Conservation (phyloP, 92 coral and sea anemone species). For the Montipora capitata region DNA sequence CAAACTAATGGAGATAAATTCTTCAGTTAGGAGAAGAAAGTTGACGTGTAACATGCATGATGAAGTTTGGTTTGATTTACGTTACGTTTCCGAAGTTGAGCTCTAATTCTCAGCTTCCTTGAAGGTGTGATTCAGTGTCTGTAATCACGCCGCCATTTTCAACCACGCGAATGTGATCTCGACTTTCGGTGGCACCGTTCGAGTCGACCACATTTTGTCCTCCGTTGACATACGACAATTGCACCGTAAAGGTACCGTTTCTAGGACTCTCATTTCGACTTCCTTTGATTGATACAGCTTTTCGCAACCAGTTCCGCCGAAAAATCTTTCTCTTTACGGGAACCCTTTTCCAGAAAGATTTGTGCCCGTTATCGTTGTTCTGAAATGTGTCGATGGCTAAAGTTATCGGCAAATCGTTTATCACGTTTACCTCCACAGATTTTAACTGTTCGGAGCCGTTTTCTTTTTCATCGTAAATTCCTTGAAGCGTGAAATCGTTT, state of each 20-base stretch:
- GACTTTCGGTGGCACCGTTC: too few relatives aligned
- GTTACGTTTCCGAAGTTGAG: too few relatives aligned
- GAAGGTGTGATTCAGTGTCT: too few relatives aligned
- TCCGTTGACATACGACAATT: background rate
- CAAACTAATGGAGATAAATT: too few relatives aligned
- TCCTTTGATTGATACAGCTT: background rate
- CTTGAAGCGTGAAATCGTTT: background rate
- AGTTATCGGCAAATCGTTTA: background rate
- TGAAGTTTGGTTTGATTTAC: too few relatives aligned
- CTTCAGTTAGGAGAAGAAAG: too few relatives aligned
- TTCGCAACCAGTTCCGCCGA: slow-evolving; percentile 8
- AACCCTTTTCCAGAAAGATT: background rate
- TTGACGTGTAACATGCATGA: too few relatives aligned
- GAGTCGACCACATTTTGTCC: too few relatives aligned
- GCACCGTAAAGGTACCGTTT: background rate
- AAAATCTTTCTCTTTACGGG: background rate
- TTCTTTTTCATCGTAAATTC: background rate
- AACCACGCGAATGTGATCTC: too few relatives aligned
- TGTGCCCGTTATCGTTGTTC: background rate
- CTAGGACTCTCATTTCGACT: background rate
- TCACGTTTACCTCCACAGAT: background rate
- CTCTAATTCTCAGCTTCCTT: too few relatives aligned
- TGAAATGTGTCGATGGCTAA: background rate
- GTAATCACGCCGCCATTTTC: too few relatives aligned
- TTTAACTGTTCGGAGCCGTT: background rate